These are phyloP conservation scores for Procambarus virginalis DNA, from an alignment of 1,140 invertebrate genomes.

Conservation along the genomic window DNA sequence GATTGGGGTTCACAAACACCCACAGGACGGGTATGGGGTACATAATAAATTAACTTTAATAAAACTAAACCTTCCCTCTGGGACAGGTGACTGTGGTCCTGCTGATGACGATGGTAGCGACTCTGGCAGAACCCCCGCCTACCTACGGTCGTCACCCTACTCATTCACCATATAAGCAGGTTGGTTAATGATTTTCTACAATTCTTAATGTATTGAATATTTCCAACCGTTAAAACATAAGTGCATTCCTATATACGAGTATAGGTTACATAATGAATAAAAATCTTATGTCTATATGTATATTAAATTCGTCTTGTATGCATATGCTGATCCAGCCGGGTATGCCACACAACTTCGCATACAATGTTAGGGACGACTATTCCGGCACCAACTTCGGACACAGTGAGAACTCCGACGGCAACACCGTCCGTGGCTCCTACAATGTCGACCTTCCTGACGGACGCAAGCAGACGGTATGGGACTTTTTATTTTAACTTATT, in stretches of 20 bases:
- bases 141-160: background rate
- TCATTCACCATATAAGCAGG: background rate
- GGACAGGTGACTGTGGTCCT: background rate
- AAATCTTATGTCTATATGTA: too few species aligned
- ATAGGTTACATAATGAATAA: too few species aligned
- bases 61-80: background rate
- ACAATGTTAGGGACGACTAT: slow-evolving; percentile 70
- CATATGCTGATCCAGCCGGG: background rate
- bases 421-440: slow-evolving; percentile 70
- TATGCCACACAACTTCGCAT: slow-evolving; percentile 70
- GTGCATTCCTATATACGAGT: too few species aligned
- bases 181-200: background rate
- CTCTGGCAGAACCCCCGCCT: background rate
- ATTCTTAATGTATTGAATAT: too few species aligned
- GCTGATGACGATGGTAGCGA: background rate
- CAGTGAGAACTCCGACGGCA: slow-evolving; percentile 71
- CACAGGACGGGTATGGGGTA: too few species aligned
- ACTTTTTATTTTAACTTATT: background rate
- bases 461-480: slow-evolving; percentile 70
- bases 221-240: too few species aligned
- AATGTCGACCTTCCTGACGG: slow-evolving; percentile 71
- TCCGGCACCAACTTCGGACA: slow-evolving; percentile 70
- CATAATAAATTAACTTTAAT: too few species aligned
- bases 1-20: too few species aligned
- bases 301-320: too few species aligned